Conservation (phyloP, 2,113 vertebrate genomes). For the Chlorodrepanis virens region DNA sequence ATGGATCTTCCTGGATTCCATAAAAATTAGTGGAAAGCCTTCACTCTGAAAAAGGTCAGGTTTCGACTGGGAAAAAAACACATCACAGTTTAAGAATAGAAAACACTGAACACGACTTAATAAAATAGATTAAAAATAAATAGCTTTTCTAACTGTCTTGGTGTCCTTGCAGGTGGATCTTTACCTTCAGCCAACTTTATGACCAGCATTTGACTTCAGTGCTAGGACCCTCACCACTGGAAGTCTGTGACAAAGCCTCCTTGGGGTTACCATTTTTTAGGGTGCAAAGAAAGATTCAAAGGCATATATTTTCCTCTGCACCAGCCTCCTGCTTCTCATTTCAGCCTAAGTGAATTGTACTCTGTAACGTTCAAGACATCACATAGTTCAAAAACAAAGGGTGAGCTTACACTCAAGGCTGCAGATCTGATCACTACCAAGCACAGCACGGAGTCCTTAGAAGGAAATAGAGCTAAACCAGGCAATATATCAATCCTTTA, state of each 20-base stretch:
- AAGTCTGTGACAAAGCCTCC: not conserved
- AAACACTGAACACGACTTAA: not conserved
- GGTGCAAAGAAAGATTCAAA: not conserved
- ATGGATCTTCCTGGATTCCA: not conserved
- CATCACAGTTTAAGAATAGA: not conserved
- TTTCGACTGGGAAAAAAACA: not conserved
- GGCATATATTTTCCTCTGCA: not conserved
- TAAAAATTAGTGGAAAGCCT: not conserved
- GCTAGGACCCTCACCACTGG: not conserved
- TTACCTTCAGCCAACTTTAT: not conserved
- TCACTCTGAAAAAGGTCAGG: not conserved
- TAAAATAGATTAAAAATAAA: not conserved
- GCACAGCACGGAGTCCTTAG: not conserved
- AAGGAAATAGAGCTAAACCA: not conserved
- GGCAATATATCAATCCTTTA: not conserved
- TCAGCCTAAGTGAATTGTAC: not conserved
- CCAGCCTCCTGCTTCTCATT: not conserved
- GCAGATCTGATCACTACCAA: not conserved
- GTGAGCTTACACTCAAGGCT: not conserved
- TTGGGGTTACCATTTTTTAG: not conserved
- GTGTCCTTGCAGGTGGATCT: not conserved
- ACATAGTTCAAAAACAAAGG: not conserved
- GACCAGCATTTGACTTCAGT: not conserved
- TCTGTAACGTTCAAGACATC: fast-evolving
- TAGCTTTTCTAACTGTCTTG: not conserved